These are phyloP conservation scores for Erythrocebus patas DNA, from an alignment of 2,113 vertebrate genomes.

Conservation along the genomic window DNA sequence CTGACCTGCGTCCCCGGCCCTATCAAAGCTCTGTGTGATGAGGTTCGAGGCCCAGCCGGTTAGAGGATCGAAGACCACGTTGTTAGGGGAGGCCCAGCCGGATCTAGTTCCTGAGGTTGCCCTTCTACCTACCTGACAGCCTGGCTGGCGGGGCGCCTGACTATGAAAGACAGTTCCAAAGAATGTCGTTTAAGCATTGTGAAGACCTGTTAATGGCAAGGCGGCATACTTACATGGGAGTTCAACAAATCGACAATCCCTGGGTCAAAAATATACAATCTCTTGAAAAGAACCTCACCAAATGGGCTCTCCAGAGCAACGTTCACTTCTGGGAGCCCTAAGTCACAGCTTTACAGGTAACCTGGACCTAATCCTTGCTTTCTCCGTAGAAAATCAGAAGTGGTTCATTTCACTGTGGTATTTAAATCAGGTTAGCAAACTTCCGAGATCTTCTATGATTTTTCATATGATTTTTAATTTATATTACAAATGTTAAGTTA, in stretches of 20 bases:
- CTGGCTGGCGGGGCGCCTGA: background rate
- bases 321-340: background rate
- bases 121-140: background rate
- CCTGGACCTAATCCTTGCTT: background rate
- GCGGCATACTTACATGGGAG: background rate
- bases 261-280: background rate
- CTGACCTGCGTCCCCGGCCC: fast-evolving
- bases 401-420: background rate
- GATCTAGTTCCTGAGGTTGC: background rate
- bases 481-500: background rate
- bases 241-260: background rate
- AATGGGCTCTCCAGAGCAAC: background rate
- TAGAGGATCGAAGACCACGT: background rate
- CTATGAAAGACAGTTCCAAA: background rate
- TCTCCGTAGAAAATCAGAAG: background rate
- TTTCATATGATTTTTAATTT: background rate
- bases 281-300: background rate
- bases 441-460: background rate
- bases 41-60: too few relatives aligned
- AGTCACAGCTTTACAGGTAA: background rate
- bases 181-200: background rate
- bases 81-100: fast-evolving
- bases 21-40: too few relatives aligned
- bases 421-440: background rate
- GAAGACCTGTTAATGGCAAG: background rate